A percentile compares a stretch with the other conserved stretches of the same genome.
These are phyloP conservation scores for Protonemura montana DNA, from an alignment of 2,888 invertebrate species.

Conservation along the genomic window DNA sequence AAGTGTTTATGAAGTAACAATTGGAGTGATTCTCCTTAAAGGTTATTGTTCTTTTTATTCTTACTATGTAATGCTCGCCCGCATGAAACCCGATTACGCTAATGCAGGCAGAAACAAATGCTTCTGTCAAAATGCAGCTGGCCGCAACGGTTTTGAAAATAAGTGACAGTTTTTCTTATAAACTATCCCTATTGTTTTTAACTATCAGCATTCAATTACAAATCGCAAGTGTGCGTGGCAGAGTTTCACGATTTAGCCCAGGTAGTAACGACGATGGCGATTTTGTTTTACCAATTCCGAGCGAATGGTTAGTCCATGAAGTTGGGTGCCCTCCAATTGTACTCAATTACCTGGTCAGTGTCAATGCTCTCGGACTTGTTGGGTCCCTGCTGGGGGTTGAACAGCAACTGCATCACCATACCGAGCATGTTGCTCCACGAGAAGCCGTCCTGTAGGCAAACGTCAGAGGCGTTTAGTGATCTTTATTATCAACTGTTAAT, in stretches of 20 bases:
- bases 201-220: not conserved
- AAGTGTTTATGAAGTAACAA: not conserved
- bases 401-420: conserved; percentile 87
- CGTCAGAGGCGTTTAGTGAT: too few species aligned
- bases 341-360: conserved; percentile 63
- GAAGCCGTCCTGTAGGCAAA: conserved; percentile 62
- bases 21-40: not conserved
- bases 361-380: conserved; percentile 82
- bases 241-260: not conserved
- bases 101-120: not conserved
- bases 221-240: not conserved
- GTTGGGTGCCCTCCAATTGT: too few species aligned
- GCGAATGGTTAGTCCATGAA: too few species aligned
- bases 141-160: not conserved
- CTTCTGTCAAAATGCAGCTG: not conserved
- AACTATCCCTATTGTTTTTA: not conserved
- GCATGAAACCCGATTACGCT: not conserved
- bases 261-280: too few species aligned
- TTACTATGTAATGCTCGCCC: not conserved
- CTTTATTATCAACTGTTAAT: too few species aligned
- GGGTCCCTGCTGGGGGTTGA: conserved; percentile 76
- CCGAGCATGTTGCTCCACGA: conserved; percentile 89
- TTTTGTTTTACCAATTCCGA: too few species aligned
- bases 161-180: not conserved
- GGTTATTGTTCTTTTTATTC: not conserved